phyloP scores from a whole-genome alignment of 2,113 vertebrate genomes.

The Semnopithecus entellus region DNA sequence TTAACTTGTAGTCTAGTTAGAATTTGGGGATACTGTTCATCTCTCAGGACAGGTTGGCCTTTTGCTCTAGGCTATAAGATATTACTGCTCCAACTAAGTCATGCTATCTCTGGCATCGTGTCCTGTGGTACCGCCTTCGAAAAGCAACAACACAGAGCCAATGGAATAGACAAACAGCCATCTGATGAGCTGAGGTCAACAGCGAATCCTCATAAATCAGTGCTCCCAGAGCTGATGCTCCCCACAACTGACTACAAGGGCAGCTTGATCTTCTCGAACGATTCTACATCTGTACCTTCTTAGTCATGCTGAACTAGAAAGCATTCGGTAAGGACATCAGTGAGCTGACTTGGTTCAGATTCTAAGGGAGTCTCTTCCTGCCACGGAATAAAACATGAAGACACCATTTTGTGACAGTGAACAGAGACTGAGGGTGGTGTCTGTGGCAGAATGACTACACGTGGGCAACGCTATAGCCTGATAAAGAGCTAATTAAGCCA shows the following conservation, averaged over 20 bases:
- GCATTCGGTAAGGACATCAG: rapidly evolving
- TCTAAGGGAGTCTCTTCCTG: background rate
- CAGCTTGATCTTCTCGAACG: rapidly evolving
- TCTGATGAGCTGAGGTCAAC: rapidly evolving
- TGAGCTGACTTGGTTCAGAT: background rate
- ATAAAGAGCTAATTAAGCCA: background rate
- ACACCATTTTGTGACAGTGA: background rate
- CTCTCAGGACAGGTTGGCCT: background rate
- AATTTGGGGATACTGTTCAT: background rate
- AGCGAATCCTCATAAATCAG: rapidly evolving
- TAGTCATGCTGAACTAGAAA: background rate
- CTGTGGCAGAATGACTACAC: background rate
- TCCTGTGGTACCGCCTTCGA: background rate
- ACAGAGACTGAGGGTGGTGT: background rate
- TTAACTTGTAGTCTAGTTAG: background rate
- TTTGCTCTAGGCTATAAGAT: background rate
- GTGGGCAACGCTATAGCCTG: rapidly evolving
- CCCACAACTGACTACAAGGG: rapidly evolving
- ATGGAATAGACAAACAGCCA: rapidly evolving
- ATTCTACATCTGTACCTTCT: rapidly evolving
- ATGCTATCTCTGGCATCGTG: background rate
- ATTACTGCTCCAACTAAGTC: rapidly evolving
- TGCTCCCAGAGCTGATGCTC: rapidly evolving
- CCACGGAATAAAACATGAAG: rapidly evolving
- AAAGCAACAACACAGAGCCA: background rate